Conservation (phyloP, 1,140 invertebrate genomes). For the Uloborus diversus region DNA sequence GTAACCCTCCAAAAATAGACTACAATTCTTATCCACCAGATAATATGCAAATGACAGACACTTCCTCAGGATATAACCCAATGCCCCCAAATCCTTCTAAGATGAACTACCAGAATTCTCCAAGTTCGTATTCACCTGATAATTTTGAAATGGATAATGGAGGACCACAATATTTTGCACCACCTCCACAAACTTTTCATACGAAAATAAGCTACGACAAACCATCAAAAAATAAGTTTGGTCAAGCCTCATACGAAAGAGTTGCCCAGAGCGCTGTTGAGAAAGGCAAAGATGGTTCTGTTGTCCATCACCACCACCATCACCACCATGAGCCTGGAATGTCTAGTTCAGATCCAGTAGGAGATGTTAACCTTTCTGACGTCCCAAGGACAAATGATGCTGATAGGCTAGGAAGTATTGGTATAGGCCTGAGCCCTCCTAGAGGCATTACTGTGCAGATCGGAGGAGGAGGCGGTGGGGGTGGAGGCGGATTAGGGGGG, state of each 20-base stretch:
- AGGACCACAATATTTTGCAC: conserved; percentile 42
- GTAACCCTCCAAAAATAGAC: too few species aligned
- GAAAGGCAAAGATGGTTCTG: neutral
- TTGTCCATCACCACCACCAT: conserved; percentile 46
- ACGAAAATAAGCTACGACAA: conserved; percentile 36
- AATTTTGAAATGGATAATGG: neutral
- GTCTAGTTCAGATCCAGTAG: neutral
- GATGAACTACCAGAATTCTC: neutral
- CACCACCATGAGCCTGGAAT: conserved; percentile 15
- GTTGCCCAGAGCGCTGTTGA: conserved; percentile 15
- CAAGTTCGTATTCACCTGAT: neutral
- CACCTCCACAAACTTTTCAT: conserved; percentile 48
- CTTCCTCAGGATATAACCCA: too few species aligned
- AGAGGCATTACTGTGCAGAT: conserved; percentile 47
- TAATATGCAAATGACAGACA: too few species aligned
- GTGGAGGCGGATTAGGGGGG: neutral
- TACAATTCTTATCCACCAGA: too few species aligned
- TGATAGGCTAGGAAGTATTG: conserved; percentile 33
- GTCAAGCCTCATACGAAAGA: neutral
- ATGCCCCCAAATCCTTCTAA: neutral
- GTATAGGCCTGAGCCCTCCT: neutral
- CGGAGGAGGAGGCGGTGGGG: conserved; percentile 16
- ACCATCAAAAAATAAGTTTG: neutral
- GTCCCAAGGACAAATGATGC: conserved; percentile 23
- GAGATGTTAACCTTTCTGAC: conserved; percentile 42